phyloP scores from a whole-genome alignment of 2,888 invertebrate genomes.

The Melanostoma scalare region DNA sequence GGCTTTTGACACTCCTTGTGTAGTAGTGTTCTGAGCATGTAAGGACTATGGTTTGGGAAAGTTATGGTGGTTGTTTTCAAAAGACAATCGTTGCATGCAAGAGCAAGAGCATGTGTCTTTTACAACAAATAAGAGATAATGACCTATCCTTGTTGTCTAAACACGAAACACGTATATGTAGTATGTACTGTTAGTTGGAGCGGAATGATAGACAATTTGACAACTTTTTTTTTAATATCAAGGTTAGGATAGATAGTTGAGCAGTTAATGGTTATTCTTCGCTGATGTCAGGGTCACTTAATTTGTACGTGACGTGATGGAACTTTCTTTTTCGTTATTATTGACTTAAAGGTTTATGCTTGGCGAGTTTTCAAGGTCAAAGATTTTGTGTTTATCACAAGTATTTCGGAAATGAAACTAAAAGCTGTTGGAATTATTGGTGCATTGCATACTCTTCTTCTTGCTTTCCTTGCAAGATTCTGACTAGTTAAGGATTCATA shows the following conservation, averaged over 20 bases:
- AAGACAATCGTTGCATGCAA: conserved; percentile 27
- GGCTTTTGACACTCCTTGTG: conserved; percentile 28
- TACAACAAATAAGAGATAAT: conserved; percentile 27
- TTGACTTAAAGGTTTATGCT: too few relatives aligned
- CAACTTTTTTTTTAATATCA: conserved; percentile 13
- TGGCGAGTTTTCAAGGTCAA: too few relatives aligned
- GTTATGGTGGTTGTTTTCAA: not conserved
- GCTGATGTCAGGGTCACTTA: conserved; percentile 34
- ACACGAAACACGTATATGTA: not conserved
- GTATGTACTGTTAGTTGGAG: not conserved
- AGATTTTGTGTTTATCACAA: too few relatives aligned
- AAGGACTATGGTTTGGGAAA: conserved; percentile 12
- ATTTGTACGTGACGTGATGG: conserved; percentile 15
- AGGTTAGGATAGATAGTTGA: conserved; percentile 3
- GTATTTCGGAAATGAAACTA: too few relatives aligned
- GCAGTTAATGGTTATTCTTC: conserved; percentile 28
- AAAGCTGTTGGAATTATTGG: too few relatives aligned
- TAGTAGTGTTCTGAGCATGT: conserved; percentile 9
- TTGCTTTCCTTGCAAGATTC: too few relatives aligned
- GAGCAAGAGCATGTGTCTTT: conserved; percentile 19
- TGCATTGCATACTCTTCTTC: too few relatives aligned
- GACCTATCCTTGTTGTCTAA: conserved; percentile 30
- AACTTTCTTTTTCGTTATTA: not conserved
- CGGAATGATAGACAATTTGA: conserved; percentile 2
- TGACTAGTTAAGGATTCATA: too few relatives aligned